Evolutionary conservation across 2,797 vertebrate genomes (phyloP).

Genomic region (Anguilla obscura): DNA sequence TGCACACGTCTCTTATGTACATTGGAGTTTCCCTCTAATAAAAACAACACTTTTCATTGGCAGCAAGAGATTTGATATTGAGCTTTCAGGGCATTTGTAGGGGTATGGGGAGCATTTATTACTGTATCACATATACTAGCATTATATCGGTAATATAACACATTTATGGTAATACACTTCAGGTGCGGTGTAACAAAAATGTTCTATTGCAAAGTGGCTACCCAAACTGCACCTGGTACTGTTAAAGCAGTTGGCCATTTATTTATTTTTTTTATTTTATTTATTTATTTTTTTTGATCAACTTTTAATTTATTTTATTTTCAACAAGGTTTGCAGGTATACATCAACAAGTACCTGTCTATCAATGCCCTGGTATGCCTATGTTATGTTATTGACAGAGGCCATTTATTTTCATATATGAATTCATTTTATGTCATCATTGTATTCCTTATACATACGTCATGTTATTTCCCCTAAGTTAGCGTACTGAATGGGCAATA

Average conservation of each 20-base stretch:
- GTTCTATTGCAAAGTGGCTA: background rate
- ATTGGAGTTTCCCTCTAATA: background rate
- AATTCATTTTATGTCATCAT: background rate
- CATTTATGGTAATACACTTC: background rate
- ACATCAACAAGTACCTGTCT: no score
- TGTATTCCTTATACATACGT: background rate
- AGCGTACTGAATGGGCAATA: background rate
- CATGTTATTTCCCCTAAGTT: background rate
- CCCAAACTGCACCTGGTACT: background rate
- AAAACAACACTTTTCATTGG: background rate
- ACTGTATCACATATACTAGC: background rate
- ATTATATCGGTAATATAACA: background rate
- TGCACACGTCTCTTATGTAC: background rate
- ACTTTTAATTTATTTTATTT: no score
- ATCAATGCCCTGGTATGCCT: no score
- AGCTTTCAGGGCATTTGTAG: background rate
- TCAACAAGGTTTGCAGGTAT: no score
- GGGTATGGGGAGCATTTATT: background rate
- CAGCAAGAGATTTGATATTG: background rate
- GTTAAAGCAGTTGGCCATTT: background rate
- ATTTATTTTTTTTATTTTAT: no score
- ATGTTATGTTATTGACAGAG: background rate
- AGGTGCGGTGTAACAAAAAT: background rate
- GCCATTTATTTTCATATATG: background rate
- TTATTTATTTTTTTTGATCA: no score